Base-by-base conservation (phyloP, 1,140 invertebrate species). In the Hyles euphorbiae region DNA sequence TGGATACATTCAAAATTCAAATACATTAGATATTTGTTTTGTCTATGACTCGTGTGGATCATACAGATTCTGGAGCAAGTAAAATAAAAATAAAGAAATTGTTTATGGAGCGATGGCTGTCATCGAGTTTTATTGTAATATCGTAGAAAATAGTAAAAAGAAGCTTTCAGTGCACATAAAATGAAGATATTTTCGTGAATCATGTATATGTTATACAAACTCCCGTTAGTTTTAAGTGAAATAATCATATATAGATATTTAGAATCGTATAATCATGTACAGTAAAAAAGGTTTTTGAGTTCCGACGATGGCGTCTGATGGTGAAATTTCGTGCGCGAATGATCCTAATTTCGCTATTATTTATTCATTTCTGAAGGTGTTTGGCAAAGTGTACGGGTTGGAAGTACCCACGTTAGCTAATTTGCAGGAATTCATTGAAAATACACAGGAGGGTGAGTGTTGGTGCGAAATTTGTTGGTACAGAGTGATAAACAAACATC, bases 301-400 rank as follows among this genome's bases (percentile, higher is more conserved):
- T 78, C 75, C 77, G 87, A 91, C 94, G 93, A 95, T 95, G 95
- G 94, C 94, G 94, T 93, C 94, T 84, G 94, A 95, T 91, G 92
- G 91, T 89, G 94, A 95, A 92, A 92, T 92, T 91, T 94, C 93
- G 81, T 97, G 96, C 93, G 93, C 94, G 90, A 95, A 93, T 92
- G 96, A 98, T 93, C 96, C 96, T 81, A 97, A 98, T 94, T 98
- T 98, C 90, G 96, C 96, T 74, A 94, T 97, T 85, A 97, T 98
- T 88, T 98, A 96, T 91, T 96, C 96, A 61, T 98, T 98, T 91
- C 90, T 98, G 54, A 94, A 97, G 84, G 94, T 95, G 89, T 98
- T 98, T 83, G 94, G 95, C 44, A 92, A 94, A 86, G 89, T 92
- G 82, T 94, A 96, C 80, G 95, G 95, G 59, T 89, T 98, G 65